Conservation (phyloP, 2,113 vertebrate species). For the Chloropsis cyanopogon region DNA sequence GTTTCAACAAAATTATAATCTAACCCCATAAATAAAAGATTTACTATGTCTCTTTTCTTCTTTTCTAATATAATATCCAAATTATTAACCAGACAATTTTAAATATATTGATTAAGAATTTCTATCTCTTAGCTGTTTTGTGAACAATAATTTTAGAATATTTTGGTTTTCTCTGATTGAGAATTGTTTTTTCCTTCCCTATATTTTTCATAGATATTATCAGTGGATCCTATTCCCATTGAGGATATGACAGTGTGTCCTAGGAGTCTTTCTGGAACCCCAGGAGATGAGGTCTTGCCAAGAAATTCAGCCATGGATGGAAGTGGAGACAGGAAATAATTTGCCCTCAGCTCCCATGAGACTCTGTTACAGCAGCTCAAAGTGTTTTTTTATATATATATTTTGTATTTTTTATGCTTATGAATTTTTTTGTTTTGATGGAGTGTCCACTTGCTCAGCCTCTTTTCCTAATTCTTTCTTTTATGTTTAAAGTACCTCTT, state of each 20-base stretch:
- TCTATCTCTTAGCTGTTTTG: not conserved
- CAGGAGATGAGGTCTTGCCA: not conserved
- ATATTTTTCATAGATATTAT: not conserved
- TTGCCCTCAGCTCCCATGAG: not conserved
- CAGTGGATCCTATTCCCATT: not conserved
- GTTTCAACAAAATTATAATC: not conserved
- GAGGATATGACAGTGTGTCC: not conserved
- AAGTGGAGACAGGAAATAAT: not conserved
- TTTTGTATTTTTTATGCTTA: not conserved
- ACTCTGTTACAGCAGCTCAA: not conserved
- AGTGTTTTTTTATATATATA: not conserved
- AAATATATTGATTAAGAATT: not conserved
- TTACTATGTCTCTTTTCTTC: not conserved
- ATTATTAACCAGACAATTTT: not conserved
- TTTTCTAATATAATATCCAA: not conserved
- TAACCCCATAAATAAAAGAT: not conserved
- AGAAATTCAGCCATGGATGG: not conserved
- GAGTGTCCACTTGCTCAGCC: not conserved
- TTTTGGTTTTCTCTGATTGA: not conserved
- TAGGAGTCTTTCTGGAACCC: not conserved
- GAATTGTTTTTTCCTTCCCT: not conserved
- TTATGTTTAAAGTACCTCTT: not conserved
- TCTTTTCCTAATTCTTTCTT: not conserved
- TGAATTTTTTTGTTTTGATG: not conserved
- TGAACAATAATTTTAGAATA: not conserved